Conservation (phyloP, 53 echinoderm and acorn worm genomes). For the Holothuria scabra region DNA sequence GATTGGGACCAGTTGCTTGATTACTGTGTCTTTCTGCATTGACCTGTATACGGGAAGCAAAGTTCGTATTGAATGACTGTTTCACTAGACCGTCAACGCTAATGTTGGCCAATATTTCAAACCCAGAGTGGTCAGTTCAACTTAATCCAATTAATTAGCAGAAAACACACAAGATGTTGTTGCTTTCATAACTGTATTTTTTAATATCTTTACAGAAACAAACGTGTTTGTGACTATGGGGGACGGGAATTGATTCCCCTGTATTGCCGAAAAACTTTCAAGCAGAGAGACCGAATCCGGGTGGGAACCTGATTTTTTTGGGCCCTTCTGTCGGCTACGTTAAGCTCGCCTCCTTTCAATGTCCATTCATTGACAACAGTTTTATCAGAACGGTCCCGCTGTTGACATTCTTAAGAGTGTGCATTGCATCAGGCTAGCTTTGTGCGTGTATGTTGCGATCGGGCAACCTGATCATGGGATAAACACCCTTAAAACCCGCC, state of each 20-base stretch:
- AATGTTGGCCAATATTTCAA: too few species aligned
- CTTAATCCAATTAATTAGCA: too few species aligned
- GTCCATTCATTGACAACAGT: background rate
- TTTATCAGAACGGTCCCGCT: too few species aligned
- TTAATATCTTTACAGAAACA: too few species aligned
- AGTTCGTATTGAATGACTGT: too few species aligned
- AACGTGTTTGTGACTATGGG: background rate
- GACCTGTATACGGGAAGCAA: too few species aligned
- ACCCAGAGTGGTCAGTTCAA: too few species aligned
- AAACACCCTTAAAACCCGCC: background rate
- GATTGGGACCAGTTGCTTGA: too few species aligned
- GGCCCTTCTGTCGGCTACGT: background rate
- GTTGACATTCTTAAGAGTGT: background rate
- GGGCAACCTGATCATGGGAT: background rate
- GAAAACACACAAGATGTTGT: too few species aligned
- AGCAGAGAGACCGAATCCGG: background rate
- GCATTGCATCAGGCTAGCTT: constrained; percentile 2
- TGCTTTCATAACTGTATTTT: too few species aligned
- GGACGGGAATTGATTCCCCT: background rate
- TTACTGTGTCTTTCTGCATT: too few species aligned
- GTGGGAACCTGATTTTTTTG: background rate
- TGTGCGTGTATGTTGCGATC: background rate
- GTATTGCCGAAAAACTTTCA: background rate
- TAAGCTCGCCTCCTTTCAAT: background rate
- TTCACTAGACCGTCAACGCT: too few species aligned